Evolutionary conservation across 2,797 vertebrate genomes (phyloP).

Genomic region (Steatocranus sp.): DNA sequence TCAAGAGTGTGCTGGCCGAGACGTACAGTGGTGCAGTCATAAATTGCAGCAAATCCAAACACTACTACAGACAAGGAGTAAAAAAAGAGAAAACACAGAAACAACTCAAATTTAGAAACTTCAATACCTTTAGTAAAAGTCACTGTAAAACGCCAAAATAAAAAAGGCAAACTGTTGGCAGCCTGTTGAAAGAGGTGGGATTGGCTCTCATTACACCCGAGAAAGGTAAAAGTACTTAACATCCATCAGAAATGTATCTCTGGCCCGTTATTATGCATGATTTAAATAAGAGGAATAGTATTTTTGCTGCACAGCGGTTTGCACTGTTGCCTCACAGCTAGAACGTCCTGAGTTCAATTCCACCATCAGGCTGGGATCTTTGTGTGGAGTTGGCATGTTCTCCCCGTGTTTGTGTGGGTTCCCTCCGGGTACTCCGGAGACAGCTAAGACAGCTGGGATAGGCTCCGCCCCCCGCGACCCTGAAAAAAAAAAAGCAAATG

Average conservation of each 20-base stretch:
- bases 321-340: neutral
- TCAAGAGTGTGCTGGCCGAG: neutral
- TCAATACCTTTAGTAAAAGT: neutral
- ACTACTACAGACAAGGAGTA: neutral
- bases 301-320: neutral
- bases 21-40: neutral
- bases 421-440: neutral
- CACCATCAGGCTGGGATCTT: neutral
- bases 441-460: neutral
- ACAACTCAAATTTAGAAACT: neutral
- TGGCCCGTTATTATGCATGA: neutral
- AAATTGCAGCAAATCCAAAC: neutral
- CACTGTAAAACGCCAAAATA: neutral
- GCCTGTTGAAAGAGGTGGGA: neutral
- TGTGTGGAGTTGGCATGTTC: neutral
- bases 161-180: neutral
- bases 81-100: neutral
- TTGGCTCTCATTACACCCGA: neutral
- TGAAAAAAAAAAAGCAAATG: accelerated
- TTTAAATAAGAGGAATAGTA: neutral
- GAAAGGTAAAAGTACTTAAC: neutral
- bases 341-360: neutral
- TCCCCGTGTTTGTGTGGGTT: neutral
- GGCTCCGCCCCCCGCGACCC: accelerated
- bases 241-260: neutral